Evolutionary conservation across 2,888 invertebrate species (phyloP), one percentile per base, ranked within the genome.

Genomic region (Scaptomyza tumidula): DNA sequence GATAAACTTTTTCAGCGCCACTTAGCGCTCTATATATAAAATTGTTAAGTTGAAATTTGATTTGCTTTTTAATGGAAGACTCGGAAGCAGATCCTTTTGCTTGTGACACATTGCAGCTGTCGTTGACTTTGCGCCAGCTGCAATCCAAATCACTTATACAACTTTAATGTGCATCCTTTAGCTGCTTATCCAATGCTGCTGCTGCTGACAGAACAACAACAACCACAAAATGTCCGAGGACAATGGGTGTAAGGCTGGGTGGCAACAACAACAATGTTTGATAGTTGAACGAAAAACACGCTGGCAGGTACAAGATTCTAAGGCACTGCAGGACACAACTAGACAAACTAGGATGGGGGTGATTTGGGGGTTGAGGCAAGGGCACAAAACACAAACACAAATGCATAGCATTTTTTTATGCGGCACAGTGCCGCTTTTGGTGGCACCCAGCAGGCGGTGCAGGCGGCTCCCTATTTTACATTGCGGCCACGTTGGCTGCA

Each of bases 321-420:
- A 71, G 67, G 9, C 69, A 53, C 67, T 59, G 50, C 63, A 71
- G 78, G 73, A 77, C 55, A 59, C 33, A 46, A 43, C 39, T 29
- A 69, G 46, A 44, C 44, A 50, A 16, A 4, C 0, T 31, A 54
- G 44, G 53, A 73, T 68, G 63, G 68, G 46, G 50, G 54, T 7
- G 43, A 19, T 7, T 11, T 6, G 7, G 6, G 11, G 43, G 29
- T 2, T 19, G 33, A 14, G 19, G 13, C 44, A 41, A 46, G 35
- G 54, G 50, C 75, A 86, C 75, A 76, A 82, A 57, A 78, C 75
- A 62, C 75, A 70, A 61, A 58, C 76, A 63, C 62, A 78, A 76
- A 66, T 76, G 86, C 78, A 83, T 68, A 70, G 68, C 77, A 84
- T 71, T 83, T 72, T 70, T 84, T 62, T 37, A 50, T 50, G 10